Evolutionary conservation across 2,113 vertebrate species (phyloP), one percentile per base, ranked within the genome.

Genomic region (Ictalurus punctatus): DNA sequence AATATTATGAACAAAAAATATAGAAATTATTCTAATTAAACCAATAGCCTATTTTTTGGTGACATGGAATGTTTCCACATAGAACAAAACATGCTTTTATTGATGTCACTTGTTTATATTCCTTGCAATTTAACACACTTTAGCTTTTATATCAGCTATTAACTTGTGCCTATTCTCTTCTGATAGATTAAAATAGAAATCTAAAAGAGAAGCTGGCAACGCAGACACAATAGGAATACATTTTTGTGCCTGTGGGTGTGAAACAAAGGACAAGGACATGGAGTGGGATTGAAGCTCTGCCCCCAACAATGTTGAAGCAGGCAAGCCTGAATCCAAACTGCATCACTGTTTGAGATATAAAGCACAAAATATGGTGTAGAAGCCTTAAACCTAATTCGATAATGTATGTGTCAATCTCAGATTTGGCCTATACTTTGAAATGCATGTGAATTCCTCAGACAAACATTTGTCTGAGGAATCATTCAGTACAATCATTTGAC

Each of bases 181-280:
- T 61, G 56, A 88, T 88, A 56, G 73, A 85, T 89, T 89, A 85
- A 89, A 89, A 85, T 67, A 89, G 83, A 69, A 79, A 85, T 86
- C 88, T 65, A 80, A 85, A 81, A 58, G 71, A 25, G 88, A 89
- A 76, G 85, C 78, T 89, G 85, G 89, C 86, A 86, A 58, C 37
- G 56, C 84, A 78, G 86, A 90, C 84, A 91, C 90, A 91, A 91
- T 88, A 34, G 90, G 76, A 89, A 88, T 80, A 90, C 21, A 90
- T 91, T 86, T 91, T 91, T 91, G 88, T 80, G 90, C 76, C 89
- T 90, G 90, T 91, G 87, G 90, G 90, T 84, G 90, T 88, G 67
- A 91, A 69, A 91, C 90, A 91, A 91, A 91, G 86, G 88, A 86
- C 80, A 82, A 85, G 89, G 87, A 91, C 90, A 88, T 69, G 71